Evolutionary conservation across 2,113 vertebrate genomes (phyloP), one percentile per base, ranked within the genome.

Genomic region (Dromaius novaehollandiae): DNA sequence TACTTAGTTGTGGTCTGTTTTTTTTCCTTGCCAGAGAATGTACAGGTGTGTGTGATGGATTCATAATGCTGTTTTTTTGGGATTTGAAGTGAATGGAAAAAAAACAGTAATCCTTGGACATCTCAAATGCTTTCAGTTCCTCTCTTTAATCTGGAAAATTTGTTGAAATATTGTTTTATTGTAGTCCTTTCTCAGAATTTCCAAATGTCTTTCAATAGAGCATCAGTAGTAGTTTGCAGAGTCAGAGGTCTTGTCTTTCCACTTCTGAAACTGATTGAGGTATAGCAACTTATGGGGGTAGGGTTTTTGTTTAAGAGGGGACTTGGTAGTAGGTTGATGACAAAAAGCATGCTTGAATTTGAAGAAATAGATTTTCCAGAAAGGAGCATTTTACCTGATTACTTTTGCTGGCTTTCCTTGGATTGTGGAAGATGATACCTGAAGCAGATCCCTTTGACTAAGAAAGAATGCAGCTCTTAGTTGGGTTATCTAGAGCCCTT

Each of bases 1-100:
- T 36, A 40, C 46, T 48, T 48, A 51, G n/a, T 77, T 40, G 58
- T 2, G 50, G 17, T 87, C 61, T 91, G 53, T 51, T 93, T 92
- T 93, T 92, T 48, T 74, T 76, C 19, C 25, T 42, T 86, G 60
- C 65, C 56, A 1, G 28, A 20, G 32, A 58, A 20, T 17, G 7
- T 16, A 7, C 3, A 3, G 56, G n/a, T 63, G 9, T 42, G 18
- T 17, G 1, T 8, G 51, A 42, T 70, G 38, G 55, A 80, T 7
- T 58, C 18, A 0, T 15, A 44, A 24, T 5, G 2, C 8, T 25
- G 9, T 5, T 40, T 7, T 12, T 63, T 6, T 42, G 38, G 69
- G 38, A 14, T 51, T 56, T 86, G 65, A 56, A 86, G n/a, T 26
- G 42, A 60, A 55, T 26, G 28, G 71, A 22, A 11, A 11, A 11